These are phyloP conservation scores for Lontra canadensis DNA, from an alignment of 2,113 vertebrate genomes.

Conservation along the genomic window DNA sequence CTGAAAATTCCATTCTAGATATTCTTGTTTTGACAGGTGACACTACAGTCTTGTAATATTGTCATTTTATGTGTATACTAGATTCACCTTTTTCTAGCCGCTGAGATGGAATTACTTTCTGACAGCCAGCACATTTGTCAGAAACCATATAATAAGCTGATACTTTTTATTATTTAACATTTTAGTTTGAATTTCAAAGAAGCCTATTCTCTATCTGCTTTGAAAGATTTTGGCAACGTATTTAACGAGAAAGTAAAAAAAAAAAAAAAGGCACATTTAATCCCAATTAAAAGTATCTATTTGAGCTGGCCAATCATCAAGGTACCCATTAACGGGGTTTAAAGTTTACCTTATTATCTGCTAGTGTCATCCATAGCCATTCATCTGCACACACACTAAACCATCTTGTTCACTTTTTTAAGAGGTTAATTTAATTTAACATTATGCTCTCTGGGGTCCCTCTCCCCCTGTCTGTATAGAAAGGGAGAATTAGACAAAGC, in stretches of 20 bases:
- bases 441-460: background rate
- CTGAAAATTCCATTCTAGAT: constrained; percentile 73
- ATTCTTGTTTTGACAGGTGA: constrained; percentile 78
- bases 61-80: constrained; percentile 71
- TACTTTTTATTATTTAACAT: constrained; percentile 70
- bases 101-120: constrained; percentile 73
- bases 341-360: constrained; percentile 45
- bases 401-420: constrained; percentile 41
- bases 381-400: constrained; percentile 43
- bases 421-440: constrained; percentile 59
- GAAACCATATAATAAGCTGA: constrained; percentile 60
- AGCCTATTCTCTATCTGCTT: constrained; percentile 50
- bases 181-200: constrained; percentile 69
- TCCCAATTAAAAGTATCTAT: constrained; percentile 40
- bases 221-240: constrained; percentile 58
- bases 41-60: constrained; percentile 77
- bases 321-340: constrained; percentile 25
- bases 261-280: constrained; percentile 36
- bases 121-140: constrained; percentile 30
- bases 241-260: constrained; percentile 53
- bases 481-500: constrained; percentile 61
- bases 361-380: constrained; percentile 8
- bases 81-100: constrained; percentile 72
- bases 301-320: constrained; percentile 28
- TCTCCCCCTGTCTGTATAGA: constrained; percentile 50